Evolutionary conservation across 2,797 vertebrate species (phyloP), one percentile per base, ranked within the genome.

Genomic region (Lepus townsendii): DNA sequence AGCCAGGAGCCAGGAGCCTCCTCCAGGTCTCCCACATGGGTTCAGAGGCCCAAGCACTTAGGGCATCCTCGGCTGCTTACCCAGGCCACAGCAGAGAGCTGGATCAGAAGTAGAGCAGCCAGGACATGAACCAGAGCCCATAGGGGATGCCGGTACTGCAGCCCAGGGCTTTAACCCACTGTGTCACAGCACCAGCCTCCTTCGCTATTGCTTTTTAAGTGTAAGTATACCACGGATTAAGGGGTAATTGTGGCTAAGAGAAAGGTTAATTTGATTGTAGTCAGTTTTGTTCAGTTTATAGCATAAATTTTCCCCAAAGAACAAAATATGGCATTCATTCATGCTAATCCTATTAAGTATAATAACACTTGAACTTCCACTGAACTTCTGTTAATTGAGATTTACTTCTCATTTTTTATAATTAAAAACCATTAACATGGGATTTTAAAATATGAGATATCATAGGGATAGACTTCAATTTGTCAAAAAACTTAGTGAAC

Each of bases 401-500:
- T 66, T 93, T 88, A 10, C 30, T 77, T 72, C 72, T 68, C 19
- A 83, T 57, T 78, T 95, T 65, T 89, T n/a, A 62, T 52, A 83
- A 78, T 68, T 78, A 86, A 75, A 90, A 71, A n/a, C 50, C 19
- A 69, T 57, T 27, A 91, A 54, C 42, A 54, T 83, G 63, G 22
- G 26, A 73, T 88, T 83, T 73, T 83, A 4, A 65, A 71, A 93
- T 14, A 72, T 78, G 14, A 4, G 47, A 12, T 22, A 71, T 76
- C n/a, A 57, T 38, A 69, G 27, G 16, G 3, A 80, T 42, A 71
- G 14, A 78, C 7, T 35, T 62, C 50, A 60, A 62, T 86, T 63
- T 54, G 68, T 86, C 38, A 35, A 76, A 83, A 90, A 54, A 57
- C 16, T 77, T 69, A 42, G 0, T 42, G 2, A 75, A 42, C 13